Evolutionary conservation across 2,888 invertebrate species (phyloP).

Genomic region (Dermolepida albohirtum): DNA sequence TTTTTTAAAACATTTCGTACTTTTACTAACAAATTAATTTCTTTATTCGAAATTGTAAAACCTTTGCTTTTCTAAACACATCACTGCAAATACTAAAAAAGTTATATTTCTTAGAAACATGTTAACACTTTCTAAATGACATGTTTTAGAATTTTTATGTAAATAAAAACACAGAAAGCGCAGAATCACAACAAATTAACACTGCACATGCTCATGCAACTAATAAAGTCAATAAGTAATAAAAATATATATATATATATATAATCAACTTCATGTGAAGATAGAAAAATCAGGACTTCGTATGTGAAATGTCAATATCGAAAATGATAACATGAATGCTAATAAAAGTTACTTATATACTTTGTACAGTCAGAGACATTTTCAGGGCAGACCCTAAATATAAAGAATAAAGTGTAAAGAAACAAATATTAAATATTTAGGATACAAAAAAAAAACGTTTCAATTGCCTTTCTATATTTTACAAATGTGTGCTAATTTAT

Average conservation of each 20-base stretch:
- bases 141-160: neutral
- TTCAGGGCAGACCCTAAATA: constrained; percentile 59
- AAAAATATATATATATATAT: too few relatives aligned
- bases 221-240: neutral
- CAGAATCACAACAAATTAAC: neutral
- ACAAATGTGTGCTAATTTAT: neutral
- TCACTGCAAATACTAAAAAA: neutral
- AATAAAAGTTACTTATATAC: constrained; percentile 37
- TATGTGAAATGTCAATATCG: constrained; percentile 20
- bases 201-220: constrained; percentile 44
- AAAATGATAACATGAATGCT: neutral
- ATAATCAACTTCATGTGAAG: constrained; percentile 9
- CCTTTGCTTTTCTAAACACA: neutral
- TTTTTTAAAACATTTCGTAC: too few relatives aligned
- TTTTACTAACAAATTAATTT: too few relatives aligned
- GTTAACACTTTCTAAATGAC: constrained; percentile 4
- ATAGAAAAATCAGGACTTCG: neutral
- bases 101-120: neutral
- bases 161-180: constrained; percentile 31
- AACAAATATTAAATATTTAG: constrained; percentile 20
- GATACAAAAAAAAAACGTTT: constrained; percentile 14
- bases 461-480: neutral
- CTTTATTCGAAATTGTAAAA: neutral
- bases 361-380: constrained; percentile 65
- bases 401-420: constrained; percentile 41